Evolutionary conservation across 2,797 vertebrate genomes (phyloP).

Genomic region (Phrynocephalus guinanensis): DNA sequence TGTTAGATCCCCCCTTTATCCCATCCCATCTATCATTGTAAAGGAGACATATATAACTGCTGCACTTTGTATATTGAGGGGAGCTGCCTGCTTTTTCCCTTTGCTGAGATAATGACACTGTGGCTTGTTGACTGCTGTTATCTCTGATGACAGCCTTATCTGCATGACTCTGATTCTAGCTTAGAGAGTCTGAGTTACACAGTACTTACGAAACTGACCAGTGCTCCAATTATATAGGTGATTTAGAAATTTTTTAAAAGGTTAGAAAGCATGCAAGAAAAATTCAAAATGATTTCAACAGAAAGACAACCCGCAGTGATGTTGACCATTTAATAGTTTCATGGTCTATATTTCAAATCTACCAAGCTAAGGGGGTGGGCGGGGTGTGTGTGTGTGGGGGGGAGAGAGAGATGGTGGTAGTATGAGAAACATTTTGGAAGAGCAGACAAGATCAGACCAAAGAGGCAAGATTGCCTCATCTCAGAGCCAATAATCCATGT

Average conservation of each 20-base stretch:
- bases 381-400: no score
- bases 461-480: not conserved
- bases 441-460: not conserved
- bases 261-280: not conserved
- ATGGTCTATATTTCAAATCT: not conserved
- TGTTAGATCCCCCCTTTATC: conserved; percentile 70
- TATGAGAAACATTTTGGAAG: not conserved
- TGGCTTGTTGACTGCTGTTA: conserved; percentile 80
- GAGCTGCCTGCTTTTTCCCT: conserved; percentile 73
- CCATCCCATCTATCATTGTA: conserved; percentile 74
- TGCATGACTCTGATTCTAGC: conserved; percentile 77
- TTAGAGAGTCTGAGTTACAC: conserved; percentile 69
- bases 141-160: conserved; percentile 80
- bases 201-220: conserved; percentile 72
- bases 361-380: fast-evolving
- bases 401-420: no score
- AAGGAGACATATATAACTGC: conserved; percentile 76
- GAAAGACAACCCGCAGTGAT: conserved; percentile 29
- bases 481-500: not conserved
- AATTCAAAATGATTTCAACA: not conserved
- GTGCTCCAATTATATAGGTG: conserved; percentile 53
- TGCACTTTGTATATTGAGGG: conserved; percentile 72
- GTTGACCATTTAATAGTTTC: not conserved
- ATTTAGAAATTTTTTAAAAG: not conserved
- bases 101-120: conserved; percentile 74